Base-by-base conservation (phyloP, 2,113 vertebrate genomes). In the Ptilorrhoa leucosticta region DNA sequence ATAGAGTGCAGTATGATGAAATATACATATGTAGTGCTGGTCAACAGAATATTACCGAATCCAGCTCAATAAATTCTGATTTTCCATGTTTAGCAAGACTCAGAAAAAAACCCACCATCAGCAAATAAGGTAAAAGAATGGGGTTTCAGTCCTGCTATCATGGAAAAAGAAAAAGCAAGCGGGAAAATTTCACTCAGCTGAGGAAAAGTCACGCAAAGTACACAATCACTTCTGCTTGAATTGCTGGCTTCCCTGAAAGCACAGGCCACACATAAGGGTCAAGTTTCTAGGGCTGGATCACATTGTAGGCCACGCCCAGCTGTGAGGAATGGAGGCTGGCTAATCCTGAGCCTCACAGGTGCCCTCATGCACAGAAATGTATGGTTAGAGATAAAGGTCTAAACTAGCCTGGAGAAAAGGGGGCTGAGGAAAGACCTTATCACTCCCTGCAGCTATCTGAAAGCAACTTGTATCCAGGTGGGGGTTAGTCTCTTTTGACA, bases 251-350 rank as follows among this genome's bases (percentile, higher is more conserved):
- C 28, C 14, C 50, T 48, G 45, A 40, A 86, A 75, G 37, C 27
- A 56, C 0, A 31, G 22, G 26, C 15, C 13, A 35, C 0, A 2
- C 0, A 1, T 24, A 56, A 71, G 8, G 9, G 33, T 54, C 23
- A 83, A 35, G 27, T 51, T 64, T 64, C n/a, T 28, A 44, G 27
- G 11, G 22, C 31, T 72, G 53, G 53, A 83, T 31, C 21, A 54
- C 23, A 45, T 6, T 3, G 1, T 8, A 44, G 40, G 28, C 13
- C 31, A 94, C 39, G 42, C 7, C 3, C 28, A 64, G 44, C 6
- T 45, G 16, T 48, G 44, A 82, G 23, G 6, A 79, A 15, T 42
- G 63, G 28, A 92, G 13, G 13, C 30, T 83, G 40, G 21, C 24
- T 48, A 40, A 48, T 23, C 28, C 71, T 47, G 27, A 64, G 16